These are phyloP conservation scores for Anolis sagrei DNA, from an alignment of 2,113 vertebrate genomes.

Conservation along the genomic window DNA sequence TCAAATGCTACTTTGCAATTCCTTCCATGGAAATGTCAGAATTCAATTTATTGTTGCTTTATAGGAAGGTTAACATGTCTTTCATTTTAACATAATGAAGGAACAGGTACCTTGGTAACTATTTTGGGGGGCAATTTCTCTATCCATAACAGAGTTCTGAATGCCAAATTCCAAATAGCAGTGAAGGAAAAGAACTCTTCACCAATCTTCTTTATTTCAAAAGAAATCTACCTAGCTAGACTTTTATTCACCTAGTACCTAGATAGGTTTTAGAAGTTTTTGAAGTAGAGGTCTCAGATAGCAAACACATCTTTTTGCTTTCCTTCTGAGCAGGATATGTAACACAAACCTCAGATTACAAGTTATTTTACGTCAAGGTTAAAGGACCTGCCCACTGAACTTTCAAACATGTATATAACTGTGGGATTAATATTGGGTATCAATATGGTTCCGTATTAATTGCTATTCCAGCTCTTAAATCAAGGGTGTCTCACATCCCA, in stretches of 20 bases:
- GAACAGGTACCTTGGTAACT: not conserved
- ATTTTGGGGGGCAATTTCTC: not conserved
- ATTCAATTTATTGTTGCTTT: not conserved
- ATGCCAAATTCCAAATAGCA: not conserved
- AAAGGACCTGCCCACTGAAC: too few species aligned
- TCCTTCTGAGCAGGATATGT: not conserved
- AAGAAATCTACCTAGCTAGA: not conserved
- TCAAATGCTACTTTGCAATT: not conserved
- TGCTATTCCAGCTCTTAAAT: too few species aligned
- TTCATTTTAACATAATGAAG: not conserved
- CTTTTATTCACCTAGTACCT: not conserved
- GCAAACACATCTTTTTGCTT: not conserved
- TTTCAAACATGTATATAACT: not conserved
- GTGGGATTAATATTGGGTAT: not conserved
- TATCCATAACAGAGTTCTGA: not conserved
- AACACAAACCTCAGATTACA: too few species aligned
- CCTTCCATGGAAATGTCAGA: too few species aligned
- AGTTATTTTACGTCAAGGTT: too few species aligned
- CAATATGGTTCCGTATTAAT: not conserved
- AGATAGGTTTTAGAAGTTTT: not conserved
- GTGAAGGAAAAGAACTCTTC: not conserved
- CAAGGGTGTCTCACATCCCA: not conserved
- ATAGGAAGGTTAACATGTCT: not conserved
- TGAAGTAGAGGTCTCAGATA: not conserved
- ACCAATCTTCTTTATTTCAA: accelerated